Conservation (phyloP, 2,113 vertebrate species). For the Aegithalos caudatus region DNA sequence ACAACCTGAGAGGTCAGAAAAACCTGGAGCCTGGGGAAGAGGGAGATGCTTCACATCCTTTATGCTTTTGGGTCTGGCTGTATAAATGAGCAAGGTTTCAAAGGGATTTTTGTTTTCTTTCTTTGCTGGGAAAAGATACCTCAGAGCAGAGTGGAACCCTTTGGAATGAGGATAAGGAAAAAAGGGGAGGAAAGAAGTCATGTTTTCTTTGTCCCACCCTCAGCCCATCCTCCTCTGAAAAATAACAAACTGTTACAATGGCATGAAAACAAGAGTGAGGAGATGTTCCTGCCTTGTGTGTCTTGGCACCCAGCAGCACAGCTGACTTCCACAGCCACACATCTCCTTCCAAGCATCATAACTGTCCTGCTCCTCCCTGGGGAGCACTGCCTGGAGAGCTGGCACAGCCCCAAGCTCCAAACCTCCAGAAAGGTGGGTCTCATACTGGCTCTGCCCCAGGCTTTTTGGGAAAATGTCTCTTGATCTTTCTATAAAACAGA, state of each 20-base stretch:
- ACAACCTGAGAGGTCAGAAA: not conserved
- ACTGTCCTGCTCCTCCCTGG: not conserved
- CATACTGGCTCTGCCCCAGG: not conserved
- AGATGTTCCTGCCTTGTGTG: not conserved
- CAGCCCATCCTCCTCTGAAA: not conserved
- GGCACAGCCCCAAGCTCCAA: rapidly evolving
- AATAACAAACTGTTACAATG: not conserved
- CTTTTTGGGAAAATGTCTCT: not conserved
- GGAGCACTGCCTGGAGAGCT: not conserved
- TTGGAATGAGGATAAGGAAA: not conserved
- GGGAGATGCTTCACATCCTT: not conserved
- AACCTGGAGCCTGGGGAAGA: not conserved
- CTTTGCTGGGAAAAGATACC: not conserved
- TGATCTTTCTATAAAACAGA: not conserved
- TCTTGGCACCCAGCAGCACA: not conserved
- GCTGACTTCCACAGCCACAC: not conserved
- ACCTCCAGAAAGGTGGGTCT: not conserved
- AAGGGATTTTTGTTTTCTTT: not conserved
- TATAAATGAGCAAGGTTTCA: not conserved
- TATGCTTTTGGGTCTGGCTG: not conserved
- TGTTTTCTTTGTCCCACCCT: slow-evolving; percentile 15
- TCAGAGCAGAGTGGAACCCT: not conserved
- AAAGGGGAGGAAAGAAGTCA: not conserved
- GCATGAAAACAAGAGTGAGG: not conserved
- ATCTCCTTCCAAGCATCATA: slow-evolving; percentile 5